These are phyloP conservation scores for Aphaenogaster rudis DNA, from an alignment of 1,140 invertebrate genomes.

Conservation along the genomic window DNA sequence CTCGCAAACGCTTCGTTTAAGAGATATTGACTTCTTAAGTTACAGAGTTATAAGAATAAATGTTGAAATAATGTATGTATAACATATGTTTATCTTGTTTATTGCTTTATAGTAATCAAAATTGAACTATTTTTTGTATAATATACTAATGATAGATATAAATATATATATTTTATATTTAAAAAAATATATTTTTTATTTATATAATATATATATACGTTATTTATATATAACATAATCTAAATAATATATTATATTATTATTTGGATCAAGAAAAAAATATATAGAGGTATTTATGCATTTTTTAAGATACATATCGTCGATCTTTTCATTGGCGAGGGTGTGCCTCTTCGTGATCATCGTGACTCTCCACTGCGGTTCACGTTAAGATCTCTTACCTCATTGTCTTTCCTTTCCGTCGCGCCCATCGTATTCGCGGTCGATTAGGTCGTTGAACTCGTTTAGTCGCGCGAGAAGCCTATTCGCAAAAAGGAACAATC, in stretches of 20 bases:
- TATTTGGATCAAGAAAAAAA: background rate
- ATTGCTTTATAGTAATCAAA: too few species aligned
- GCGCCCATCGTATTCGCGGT: background rate
- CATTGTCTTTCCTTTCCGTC: background rate
- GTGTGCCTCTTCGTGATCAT: slow-evolving; percentile 40
- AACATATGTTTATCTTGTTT: too few species aligned
- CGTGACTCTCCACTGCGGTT: slow-evolving; percentile 44
- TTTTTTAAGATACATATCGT: background rate
- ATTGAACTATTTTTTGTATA: background rate
- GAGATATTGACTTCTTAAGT: too few species aligned
- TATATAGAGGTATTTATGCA: background rate
- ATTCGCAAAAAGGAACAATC: slow-evolving; percentile 37
- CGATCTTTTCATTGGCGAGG: background rate
- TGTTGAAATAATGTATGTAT: too few species aligned
- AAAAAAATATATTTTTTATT: background rate
- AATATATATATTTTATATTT: slow-evolving; percentile 6
- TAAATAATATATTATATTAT: slow-evolving; percentile 5
- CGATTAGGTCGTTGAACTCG: slow-evolving; percentile 52
- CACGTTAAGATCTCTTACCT: slow-evolving; percentile 6
- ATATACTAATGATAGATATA: background rate
- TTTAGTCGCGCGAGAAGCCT: background rate
- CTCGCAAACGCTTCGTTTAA: too few species aligned
- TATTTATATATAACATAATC: background rate
- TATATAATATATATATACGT: background rate
- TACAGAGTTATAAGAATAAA: too few species aligned